Base-by-base conservation (phyloP, 23 tunicate genomes). In the Halocynthia aurantium region DNA sequence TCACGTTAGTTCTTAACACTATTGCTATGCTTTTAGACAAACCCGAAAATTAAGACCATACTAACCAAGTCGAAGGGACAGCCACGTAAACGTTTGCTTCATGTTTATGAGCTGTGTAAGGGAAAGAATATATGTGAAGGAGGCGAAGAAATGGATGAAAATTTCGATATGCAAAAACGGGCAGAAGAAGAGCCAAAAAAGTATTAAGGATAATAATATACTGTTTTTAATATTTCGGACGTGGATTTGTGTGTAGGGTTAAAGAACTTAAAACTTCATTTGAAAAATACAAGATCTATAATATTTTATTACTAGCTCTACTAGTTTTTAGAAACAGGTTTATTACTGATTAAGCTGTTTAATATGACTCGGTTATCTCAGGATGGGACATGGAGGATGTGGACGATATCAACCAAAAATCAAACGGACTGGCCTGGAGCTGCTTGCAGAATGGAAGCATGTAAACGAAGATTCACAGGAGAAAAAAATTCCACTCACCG, bases 101-200 rank as follows among this genome's bases (percentile, higher is more conserved):
- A 86, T 79, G 99, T 96, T 10, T 96, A 96, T 70, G 99, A 96
- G 7, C 72, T 96, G 52, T 96, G 99, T 77, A 96, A 96, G 61
- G 96, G 96, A n/a, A 96, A 96, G 74, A 87, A 85, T 54, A 90
- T 96, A 55, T 96, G 99, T 69, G 99, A 96, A 85, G 99, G 99
- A 15, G 95, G 99, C 0, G 93, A 87, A 53, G 93, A 96, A 69
- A 87, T 93, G 88, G 98, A 93, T 65, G 94, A 88, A 70, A 88
- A 85, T 12, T 93, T 83, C 63, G 87, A 83, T 78, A 64, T 79
- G 56, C 85, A 96, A 69, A 80, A 81, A 78, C 56, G 83, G 0
- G 87, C 86, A 12, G 96, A 84, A 51, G 99, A 87, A 67, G 96
- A 91, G 62, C 89, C 99, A 58, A 80, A 90, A 68, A 92, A 92